phyloP scores from a whole-genome alignment of 1,140 invertebrate genomes.

The Propsilocerus akamusi region DNA sequence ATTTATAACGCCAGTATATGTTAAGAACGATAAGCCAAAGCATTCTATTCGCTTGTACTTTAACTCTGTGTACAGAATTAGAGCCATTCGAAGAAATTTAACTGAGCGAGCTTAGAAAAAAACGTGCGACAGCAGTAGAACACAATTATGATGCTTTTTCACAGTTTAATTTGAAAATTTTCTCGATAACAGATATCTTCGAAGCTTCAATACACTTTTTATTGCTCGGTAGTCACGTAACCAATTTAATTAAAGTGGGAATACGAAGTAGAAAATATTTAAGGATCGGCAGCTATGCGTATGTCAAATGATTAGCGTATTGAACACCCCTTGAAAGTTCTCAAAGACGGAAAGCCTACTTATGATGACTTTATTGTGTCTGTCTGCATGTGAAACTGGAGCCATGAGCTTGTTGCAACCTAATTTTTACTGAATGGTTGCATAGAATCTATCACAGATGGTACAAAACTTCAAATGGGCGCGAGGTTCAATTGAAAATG shows the following conservation, averaged over 20 bases:
- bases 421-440: neutral
- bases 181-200: neutral
- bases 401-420: neutral
- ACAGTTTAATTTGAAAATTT: neutral
- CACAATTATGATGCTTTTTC: neutral
- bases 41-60: neutral
- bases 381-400: too few species aligned
- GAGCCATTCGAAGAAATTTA: neutral
- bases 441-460: neutral
- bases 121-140: too few species aligned
- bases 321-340: too few species aligned
- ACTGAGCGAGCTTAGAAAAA: neutral
- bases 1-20: neutral
- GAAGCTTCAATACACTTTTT: neutral
- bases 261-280: too few species aligned
- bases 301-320: too few species aligned
- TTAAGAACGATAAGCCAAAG: neutral
- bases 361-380: too few species aligned
- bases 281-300: too few species aligned
- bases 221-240: too few species aligned
- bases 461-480: neutral
- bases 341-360: too few species aligned
- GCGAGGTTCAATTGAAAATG: neutral
- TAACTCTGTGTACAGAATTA: neutral
- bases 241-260: too few species aligned